Evolutionary conservation across 2,113 vertebrate genomes (phyloP).

Genomic region (Antechinus flavipes): DNA sequence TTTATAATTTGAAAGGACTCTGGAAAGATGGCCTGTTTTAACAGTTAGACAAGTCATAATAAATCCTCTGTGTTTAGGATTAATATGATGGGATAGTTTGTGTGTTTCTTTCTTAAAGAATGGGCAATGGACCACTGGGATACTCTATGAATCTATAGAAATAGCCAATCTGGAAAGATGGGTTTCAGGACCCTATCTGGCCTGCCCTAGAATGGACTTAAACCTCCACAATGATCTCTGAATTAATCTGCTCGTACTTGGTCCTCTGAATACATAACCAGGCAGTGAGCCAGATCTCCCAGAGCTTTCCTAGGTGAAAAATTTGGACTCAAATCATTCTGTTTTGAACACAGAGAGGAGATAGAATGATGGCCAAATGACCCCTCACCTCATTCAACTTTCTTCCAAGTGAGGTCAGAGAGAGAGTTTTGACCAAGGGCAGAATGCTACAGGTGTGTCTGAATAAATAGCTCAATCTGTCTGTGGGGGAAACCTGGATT

Average conservation of each 20-base stretch:
- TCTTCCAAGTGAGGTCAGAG: not conserved
- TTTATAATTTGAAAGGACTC: not conserved
- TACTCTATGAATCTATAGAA: not conserved
- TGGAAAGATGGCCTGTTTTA: not conserved
- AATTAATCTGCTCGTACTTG: conserved; percentile 1
- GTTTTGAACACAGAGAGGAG: conserved; percentile 40
- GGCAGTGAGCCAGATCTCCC: not conserved
- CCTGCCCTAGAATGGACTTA: not conserved
- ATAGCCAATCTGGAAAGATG: not conserved
- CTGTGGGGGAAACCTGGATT: conserved; percentile 17
- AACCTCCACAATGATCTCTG: not conserved
- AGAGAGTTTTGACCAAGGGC: conserved; percentile 2
- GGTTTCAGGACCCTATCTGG: not conserved
- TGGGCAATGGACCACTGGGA: not conserved
- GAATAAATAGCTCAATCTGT: conserved; percentile 31
- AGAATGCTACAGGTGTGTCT: conserved; percentile 11
- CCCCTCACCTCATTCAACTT: not conserved
- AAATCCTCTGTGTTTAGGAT: not conserved
- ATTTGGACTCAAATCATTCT: not conserved
- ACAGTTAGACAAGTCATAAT: not conserved
- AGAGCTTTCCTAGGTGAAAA: conserved; percentile 13
- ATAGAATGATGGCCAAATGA: conserved; percentile 26
- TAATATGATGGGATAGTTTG: not conserved
- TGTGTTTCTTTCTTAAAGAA: not conserved
- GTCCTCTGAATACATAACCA: conserved; percentile 40